These are phyloP conservation scores for Imbricaverruca yamaguchii DNA, from an alignment of 2,888 invertebrate species.

Conservation along the genomic window DNA sequence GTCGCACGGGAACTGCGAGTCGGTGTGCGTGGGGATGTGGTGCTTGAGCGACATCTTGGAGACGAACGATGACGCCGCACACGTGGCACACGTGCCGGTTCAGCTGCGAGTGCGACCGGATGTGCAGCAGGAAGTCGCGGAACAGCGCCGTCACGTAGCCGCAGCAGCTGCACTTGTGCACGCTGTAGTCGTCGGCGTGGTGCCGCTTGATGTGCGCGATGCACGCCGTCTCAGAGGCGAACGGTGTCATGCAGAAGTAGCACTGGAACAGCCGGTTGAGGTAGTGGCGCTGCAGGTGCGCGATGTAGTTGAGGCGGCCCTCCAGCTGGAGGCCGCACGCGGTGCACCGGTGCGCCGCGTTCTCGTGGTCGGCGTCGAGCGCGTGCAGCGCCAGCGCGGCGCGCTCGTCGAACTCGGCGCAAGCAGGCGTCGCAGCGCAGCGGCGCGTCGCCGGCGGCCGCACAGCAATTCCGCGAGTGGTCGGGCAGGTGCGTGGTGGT, in stretches of 20 bases:
- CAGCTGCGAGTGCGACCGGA: slow-evolving; percentile 15
- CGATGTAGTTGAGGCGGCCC: neutral
- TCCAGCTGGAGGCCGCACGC: neutral
- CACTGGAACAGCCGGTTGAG: neutral
- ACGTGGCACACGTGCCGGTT: slow-evolving; percentile 16
- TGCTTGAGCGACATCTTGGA: slow-evolving; percentile 6
- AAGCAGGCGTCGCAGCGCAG: neutral
- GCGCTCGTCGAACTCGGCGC: neutral
- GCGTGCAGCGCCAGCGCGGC: neutral
- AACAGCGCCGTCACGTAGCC: slow-evolving; percentile 18
- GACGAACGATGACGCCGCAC: slow-evolving; percentile 8
- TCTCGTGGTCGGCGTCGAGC: neutral
- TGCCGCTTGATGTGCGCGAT: slow-evolving; percentile 7
- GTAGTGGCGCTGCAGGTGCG: neutral
- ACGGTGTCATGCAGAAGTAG: slow-evolving; percentile 12
- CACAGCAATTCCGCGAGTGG: neutral
- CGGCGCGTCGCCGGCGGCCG: neutral
- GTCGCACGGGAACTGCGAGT: slow-evolving; percentile 6
- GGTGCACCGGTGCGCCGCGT: neutral
- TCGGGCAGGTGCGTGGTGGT: neutral
- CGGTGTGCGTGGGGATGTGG: slow-evolving; percentile 13
- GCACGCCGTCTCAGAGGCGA: neutral
- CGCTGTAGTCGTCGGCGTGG: slow-evolving; percentile 14
- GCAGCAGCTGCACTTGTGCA: slow-evolving; percentile 19
- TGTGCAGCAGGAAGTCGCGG: slow-evolving; percentile 18